Evolutionary conservation across 2,888 invertebrate genomes (phyloP).

Genomic region (Chrysolina oricalcia): DNA sequence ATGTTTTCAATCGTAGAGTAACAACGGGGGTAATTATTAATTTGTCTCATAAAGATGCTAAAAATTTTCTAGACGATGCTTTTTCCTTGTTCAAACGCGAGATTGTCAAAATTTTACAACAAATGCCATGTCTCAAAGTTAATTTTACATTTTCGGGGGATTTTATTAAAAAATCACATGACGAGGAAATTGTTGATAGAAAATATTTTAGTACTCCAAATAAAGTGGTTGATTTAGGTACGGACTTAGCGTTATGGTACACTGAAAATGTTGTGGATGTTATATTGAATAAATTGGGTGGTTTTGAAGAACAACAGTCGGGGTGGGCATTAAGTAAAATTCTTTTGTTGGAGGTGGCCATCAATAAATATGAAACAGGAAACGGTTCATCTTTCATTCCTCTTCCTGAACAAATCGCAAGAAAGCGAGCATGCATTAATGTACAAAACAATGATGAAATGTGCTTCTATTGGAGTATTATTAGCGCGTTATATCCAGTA

Average conservation of each 20-base stretch:
- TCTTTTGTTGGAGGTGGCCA: slow-evolving; percentile 29
- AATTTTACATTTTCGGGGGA: slow-evolving; percentile 21
- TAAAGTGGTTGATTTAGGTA: slow-evolving; percentile 31
- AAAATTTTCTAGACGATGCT: slow-evolving; percentile 22
- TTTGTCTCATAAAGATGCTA: slow-evolving; percentile 29
- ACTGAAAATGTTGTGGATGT: slow-evolving; percentile 11
- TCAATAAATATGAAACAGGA: slow-evolving; percentile 38
- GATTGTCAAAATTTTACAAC: no score
- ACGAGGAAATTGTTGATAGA: slow-evolving; percentile 18
- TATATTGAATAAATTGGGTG: not conserved
- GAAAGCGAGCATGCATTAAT: slow-evolving; percentile 25
- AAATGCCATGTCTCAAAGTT: slow-evolving; percentile 27
- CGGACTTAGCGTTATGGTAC: slow-evolving; percentile 27
- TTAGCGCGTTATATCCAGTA: slow-evolving; percentile 26
- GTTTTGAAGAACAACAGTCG: slow-evolving; percentile 15
- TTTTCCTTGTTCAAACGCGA: no score
- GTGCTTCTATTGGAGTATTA: slow-evolving; percentile 31
- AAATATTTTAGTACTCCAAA: no score
- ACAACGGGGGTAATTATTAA: slow-evolving; percentile 35
- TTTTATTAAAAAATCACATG: slow-evolving; percentile 26
- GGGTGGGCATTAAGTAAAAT: slow-evolving; percentile 36
- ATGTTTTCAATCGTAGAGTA: slow-evolving; percentile 27
- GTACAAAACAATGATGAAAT: slow-evolving; percentile 24
- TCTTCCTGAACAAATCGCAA: slow-evolving; percentile 29
- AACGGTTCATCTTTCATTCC: slow-evolving; percentile 40